phyloP scores from a whole-genome alignment of 2,797 vertebrate species.

The Hydrocynus forskahlii region DNA sequence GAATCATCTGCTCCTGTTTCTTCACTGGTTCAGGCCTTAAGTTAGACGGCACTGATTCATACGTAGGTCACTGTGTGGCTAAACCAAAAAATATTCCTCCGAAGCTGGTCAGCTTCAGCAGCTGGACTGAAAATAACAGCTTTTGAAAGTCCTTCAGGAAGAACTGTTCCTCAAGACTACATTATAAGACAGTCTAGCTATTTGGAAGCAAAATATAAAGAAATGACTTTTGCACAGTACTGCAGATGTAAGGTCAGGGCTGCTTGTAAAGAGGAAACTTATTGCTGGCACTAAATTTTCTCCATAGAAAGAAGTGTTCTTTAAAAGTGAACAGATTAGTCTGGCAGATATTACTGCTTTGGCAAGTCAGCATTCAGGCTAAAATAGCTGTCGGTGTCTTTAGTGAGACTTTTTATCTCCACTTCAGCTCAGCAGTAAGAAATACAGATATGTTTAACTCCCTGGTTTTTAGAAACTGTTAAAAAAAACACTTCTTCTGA shows the following conservation, averaged over 20 bases:
- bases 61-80: too few relatives aligned
- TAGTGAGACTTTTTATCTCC: not conserved
- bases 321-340: not conserved
- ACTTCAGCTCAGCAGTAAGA: not conserved
- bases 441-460: not conserved
- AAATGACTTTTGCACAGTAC: too few relatives aligned
- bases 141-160: too few relatives aligned
- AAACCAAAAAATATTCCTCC: too few relatives aligned
- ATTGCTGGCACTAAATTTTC: not conserved
- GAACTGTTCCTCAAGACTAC: too few relatives aligned
- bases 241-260: not conserved
- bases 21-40: too few relatives aligned
- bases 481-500: constrained; percentile 15
- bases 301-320: not conserved
- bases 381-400: not conserved
- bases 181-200: too few relatives aligned
- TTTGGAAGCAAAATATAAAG: too few relatives aligned
- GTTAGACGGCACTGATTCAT: too few relatives aligned
- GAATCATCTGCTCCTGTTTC: too few relatives aligned
- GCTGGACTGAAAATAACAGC: too few relatives aligned
- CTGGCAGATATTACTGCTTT: not conserved
- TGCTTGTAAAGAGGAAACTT: not conserved
- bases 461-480: not conserved
- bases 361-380: not conserved
- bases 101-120: too few relatives aligned